Conservation (phyloP, 2,113 vertebrate species). For the Gasterosteus nipponicus region DNA sequence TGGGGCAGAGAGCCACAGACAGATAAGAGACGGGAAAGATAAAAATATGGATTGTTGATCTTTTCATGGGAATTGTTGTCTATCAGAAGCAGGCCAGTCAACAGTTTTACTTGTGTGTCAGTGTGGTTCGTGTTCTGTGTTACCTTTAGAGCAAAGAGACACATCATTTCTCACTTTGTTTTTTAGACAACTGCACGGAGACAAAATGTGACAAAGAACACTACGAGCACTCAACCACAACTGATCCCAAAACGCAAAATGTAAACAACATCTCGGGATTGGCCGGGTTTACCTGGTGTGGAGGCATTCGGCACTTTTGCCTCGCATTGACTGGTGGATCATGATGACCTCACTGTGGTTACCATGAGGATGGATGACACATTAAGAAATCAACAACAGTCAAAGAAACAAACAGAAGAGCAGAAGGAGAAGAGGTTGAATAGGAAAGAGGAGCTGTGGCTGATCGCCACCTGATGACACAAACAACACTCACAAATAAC, state of each 20-base stretch:
- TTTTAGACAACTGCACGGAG: not conserved
- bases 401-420: constrained; percentile 70
- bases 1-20: not conserved
- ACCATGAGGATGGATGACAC: constrained; percentile 91
- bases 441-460: constrained; percentile 52
- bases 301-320: constrained; percentile 98
- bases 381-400: constrained; percentile 87
- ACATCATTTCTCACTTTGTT: not conserved
- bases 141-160: not conserved
- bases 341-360: constrained; percentile 98
- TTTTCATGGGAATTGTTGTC: constrained; percentile 10
- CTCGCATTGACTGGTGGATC: constrained; percentile 96
- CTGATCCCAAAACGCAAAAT: constrained; percentile 26
- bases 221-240: not conserved
- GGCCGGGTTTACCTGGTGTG: constrained; percentile 92
- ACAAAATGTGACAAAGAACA: constrained; percentile 14
- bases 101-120: not conserved
- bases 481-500: constrained; percentile 25
- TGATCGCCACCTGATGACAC: constrained; percentile 20
- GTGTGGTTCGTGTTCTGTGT: not conserved
- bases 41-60: not conserved
- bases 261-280: constrained; percentile 27
- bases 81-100: not conserved
- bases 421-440: constrained; percentile 69
- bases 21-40: not conserved